Percentiles rank a stretch among this genome's conserved stretches.
phyloP scores from a whole-genome alignment of 2,888 invertebrate species.

The Lasioglossum leucozonium region DNA sequence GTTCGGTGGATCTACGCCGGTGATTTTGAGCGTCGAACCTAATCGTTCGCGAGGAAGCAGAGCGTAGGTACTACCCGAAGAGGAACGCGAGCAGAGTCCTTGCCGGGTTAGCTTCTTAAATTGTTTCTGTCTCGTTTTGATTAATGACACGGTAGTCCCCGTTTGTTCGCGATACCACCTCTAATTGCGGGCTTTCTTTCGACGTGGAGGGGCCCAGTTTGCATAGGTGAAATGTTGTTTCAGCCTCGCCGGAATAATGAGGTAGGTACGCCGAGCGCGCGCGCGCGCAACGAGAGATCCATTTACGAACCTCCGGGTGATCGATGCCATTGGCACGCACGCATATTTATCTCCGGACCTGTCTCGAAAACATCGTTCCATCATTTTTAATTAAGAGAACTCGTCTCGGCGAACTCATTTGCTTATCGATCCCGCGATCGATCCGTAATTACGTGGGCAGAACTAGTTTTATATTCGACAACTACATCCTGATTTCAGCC shows the following conservation, averaged over 20 bases:
- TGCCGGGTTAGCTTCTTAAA: constrained; percentile 38
- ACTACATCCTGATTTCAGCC: constrained; percentile 43
- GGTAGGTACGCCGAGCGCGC: constrained; percentile 28
- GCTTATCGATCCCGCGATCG: constrained; percentile 63
- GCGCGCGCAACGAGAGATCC: constrained; percentile 42
- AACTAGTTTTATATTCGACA: constrained; percentile 47
- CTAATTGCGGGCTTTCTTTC: constrained; percentile 61
- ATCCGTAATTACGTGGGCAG: constrained; percentile 55
- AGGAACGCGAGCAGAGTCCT: not conserved
- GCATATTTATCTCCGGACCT: constrained; percentile 43
- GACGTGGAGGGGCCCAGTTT: constrained; percentile 34
- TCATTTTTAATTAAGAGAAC: constrained; percentile 75
- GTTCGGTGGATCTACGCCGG: not conserved
- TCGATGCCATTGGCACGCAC: constrained; percentile 65
- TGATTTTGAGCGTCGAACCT: not conserved
- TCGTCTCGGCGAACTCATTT: constrained; percentile 63
- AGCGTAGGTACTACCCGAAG: not conserved
- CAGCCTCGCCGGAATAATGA: constrained; percentile 59
- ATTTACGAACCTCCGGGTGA: constrained; percentile 56
- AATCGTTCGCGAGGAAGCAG: not conserved
- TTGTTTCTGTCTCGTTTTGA: constrained; percentile 64
- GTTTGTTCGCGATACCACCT: constrained; percentile 45
- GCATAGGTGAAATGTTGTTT: constrained; percentile 44
- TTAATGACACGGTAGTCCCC: constrained; percentile 53
- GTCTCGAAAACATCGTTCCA: constrained; percentile 54